These are phyloP conservation scores for Metopolophium dirhodum DNA, from an alignment of 1,140 invertebrate genomes.

Conservation along the genomic window DNA sequence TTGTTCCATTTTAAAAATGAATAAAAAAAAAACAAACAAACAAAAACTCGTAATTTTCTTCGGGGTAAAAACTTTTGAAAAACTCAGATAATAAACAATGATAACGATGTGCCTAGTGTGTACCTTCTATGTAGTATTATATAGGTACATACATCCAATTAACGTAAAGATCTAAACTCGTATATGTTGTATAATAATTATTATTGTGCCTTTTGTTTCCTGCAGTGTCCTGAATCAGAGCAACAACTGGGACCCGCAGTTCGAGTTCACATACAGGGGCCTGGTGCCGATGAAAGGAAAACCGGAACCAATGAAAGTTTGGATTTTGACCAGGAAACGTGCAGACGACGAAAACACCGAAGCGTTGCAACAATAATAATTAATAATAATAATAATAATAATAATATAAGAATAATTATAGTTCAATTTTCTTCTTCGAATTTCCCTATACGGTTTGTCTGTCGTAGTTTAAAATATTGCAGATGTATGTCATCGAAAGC, in stretches of 20 bases:
- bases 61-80: neutral
- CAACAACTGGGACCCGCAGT: conserved; percentile 85
- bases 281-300: conserved; percentile 94
- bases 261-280: conserved; percentile 86
- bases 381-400: neutral
- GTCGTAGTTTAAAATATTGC: neutral
- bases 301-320: conserved; percentile 93
- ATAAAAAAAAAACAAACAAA: neutral
- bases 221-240: conserved; percentile 80
- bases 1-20: neutral
- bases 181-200: neutral
- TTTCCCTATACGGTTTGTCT: neutral
- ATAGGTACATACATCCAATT: neutral
- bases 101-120: neutral
- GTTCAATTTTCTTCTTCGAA: conserved; percentile 38
- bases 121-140: too few relatives aligned
- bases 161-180: neutral
- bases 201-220: conserved; percentile 59
- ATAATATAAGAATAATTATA: neutral
- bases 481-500: neutral
- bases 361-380: neutral
- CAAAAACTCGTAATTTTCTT: neutral
- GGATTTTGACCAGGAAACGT: conserved; percentile 76
- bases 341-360: neutral
- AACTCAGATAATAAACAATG: neutral